phyloP scores from a whole-genome alignment of 2,797 vertebrate genomes.

The Urocyon cinereoargenteus region DNA sequence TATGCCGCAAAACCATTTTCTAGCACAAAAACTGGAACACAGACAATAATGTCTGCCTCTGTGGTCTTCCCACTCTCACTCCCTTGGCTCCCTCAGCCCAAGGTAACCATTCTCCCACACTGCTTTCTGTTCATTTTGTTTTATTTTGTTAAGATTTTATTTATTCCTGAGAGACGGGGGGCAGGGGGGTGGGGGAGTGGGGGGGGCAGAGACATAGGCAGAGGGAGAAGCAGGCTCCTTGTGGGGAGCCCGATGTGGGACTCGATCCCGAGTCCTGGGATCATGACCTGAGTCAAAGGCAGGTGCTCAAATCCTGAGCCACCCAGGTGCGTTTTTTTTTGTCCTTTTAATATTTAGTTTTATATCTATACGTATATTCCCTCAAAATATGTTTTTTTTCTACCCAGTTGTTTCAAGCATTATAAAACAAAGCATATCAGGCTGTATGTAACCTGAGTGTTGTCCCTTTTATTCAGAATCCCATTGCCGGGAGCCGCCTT shows the following conservation, averaged over 20 bases:
- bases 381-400: neutral
- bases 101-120: neutral
- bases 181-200: too few species aligned
- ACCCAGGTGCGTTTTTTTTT: neutral
- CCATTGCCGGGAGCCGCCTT: neutral
- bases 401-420: neutral
- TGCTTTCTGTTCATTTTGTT: neutral
- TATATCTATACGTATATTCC: neutral
- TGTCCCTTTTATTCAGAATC: constrained; percentile 33
- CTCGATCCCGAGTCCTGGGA: too few species aligned
- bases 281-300: too few species aligned
- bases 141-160: too few species aligned
- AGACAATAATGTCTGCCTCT: neutral
- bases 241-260: too few species aligned
- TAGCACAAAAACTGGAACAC: neutral
- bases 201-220: too few species aligned
- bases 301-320: too few species aligned
- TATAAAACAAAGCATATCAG: neutral
- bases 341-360: neutral
- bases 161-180: too few species aligned
- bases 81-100: neutral
- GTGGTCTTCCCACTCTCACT: neutral
- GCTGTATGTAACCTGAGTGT: neutral
- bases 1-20: neutral
- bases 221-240: too few species aligned